phyloP scores from a whole-genome alignment of 2,113 vertebrate species.

The Solea solea region DNA sequence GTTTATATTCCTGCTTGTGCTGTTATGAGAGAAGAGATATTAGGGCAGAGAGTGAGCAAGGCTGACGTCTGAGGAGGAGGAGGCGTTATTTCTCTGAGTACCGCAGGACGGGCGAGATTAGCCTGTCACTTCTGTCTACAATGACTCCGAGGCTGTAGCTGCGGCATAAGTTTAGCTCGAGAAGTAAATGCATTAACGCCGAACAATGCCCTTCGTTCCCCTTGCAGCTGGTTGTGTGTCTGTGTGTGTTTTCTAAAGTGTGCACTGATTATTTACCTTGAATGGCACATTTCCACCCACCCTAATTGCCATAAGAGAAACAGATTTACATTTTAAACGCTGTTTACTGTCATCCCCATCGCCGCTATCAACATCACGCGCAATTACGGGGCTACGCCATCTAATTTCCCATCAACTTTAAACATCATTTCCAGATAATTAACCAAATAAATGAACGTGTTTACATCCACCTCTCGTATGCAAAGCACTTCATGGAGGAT shows the following conservation, averaged over 20 bases:
- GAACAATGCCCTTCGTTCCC: slow-evolving; percentile 67
- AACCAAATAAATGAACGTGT: too few species aligned
- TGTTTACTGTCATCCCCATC: too few species aligned
- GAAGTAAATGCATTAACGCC: slow-evolving; percentile 62
- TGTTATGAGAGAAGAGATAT: slow-evolving; percentile 61
- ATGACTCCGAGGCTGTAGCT: slow-evolving; percentile 68
- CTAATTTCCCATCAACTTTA: too few species aligned
- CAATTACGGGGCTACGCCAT: too few species aligned
- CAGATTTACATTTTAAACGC: slow-evolving; percentile 1
- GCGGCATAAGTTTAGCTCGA: slow-evolving; percentile 60
- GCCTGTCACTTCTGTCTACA: slow-evolving; percentile 68
- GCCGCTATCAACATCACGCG: too few species aligned
- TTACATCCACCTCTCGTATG: too few species aligned
- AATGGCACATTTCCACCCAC: slow-evolving; percentile 2
- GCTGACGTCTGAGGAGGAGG: slow-evolving; percentile 54
- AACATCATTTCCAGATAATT: too few species aligned
- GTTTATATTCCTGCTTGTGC: slow-evolving; percentile 61
- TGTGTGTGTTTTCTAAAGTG: slow-evolving; percentile 41
- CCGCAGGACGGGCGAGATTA: slow-evolving; percentile 69
- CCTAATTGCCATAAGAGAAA: slow-evolving; percentile 12
- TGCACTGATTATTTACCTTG: slow-evolving; percentile 36
- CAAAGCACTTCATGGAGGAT: too few species aligned
- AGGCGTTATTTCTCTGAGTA: slow-evolving; percentile 72
- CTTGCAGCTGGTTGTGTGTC: slow-evolving; percentile 40
- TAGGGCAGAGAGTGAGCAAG: slow-evolving; percentile 50